Percentiles rank a stretch among this genome's conserved stretches.
These are phyloP conservation scores for Hephaestus fuliginosus DNA, from an alignment of 2,797 vertebrate species.

Conservation along the genomic window DNA sequence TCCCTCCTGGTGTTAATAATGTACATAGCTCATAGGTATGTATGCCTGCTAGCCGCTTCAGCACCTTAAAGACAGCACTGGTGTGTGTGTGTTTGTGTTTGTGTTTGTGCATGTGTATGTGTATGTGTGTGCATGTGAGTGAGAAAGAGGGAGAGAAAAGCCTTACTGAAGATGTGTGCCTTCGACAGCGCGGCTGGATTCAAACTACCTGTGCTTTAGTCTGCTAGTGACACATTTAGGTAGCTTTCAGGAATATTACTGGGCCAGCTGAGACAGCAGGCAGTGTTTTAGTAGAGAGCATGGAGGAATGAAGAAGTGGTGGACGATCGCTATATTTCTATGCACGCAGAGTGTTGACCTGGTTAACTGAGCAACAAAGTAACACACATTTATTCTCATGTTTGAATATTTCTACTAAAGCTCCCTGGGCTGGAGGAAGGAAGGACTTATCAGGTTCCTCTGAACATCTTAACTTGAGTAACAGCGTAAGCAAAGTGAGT, in stretches of 20 bases:
- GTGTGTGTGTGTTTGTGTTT: conserved; percentile 30
- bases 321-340: not conserved
- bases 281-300: not conserved
- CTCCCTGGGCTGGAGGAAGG: not conserved
- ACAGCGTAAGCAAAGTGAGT: not conserved
- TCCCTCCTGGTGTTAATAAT: conserved; percentile 85
- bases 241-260: not conserved
- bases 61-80: conserved; percentile 95
- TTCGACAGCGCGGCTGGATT: conserved; percentile 39
- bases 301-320: not conserved
- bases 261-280: not conserved
- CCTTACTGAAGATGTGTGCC: conserved; percentile 62
- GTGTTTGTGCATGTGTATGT: conserved; percentile 11
- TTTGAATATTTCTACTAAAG: not conserved
- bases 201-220: conserved; percentile 53
- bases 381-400: not conserved
- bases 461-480: not conserved
- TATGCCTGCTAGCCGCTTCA: conserved; percentile 88
- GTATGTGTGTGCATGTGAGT: not conserved
- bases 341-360: not conserved
- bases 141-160: not conserved
- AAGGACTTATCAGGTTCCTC: not conserved
- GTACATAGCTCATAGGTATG: conserved; percentile 88
- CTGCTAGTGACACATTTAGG: conserved; percentile 15
- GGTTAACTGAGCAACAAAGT: not conserved